A percentile compares a stretch with the other conserved stretches of the same genome.
These are phyloP conservation scores for Bombyx mandarina DNA, from an alignment of 1,140 invertebrate species.

Conservation along the genomic window DNA sequence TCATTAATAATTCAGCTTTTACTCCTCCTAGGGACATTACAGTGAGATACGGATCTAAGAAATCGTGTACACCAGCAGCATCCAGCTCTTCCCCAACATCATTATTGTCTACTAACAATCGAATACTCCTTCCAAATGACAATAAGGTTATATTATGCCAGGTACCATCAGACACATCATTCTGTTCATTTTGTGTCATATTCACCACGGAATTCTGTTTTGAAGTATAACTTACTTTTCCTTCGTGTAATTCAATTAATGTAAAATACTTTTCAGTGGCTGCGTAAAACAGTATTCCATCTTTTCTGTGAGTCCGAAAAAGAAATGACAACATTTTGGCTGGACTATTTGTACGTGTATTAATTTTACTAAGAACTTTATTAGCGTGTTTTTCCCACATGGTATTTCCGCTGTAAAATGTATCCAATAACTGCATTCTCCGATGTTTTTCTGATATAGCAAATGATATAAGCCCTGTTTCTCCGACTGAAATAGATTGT, in stretches of 20 bases:
- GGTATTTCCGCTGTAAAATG: constrained; percentile 80
- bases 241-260: constrained; percentile 80
- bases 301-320: constrained; percentile 83
- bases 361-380: constrained; percentile 47
- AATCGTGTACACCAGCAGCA: constrained; percentile 88
- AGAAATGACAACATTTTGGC: constrained; percentile 84
- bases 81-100: constrained; percentile 87
- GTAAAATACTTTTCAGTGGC: constrained; percentile 92
- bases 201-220: constrained; percentile 83
- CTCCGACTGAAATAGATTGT: constrained; percentile 82
- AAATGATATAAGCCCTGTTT: constrained; percentile 85
- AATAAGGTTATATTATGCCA: constrained; percentile 89
- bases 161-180: constrained; percentile 79
- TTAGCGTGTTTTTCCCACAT: constrained; percentile 73
- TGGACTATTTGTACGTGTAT: constrained; percentile 48
- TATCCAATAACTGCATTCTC: constrained; percentile 86
- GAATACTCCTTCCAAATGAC: constrained; percentile 78
- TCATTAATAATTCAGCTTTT: constrained; percentile 71
- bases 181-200: constrained; percentile 78
- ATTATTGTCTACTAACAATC: constrained; percentile 79
- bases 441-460: constrained; percentile 86
- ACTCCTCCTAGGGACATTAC: constrained; percentile 83
- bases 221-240: constrained; percentile 82
- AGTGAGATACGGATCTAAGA: constrained; percentile 91
- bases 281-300: constrained; percentile 86